These are phyloP conservation scores for Protonibea diacanthus DNA, from an alignment of 2,797 vertebrate genomes.

Conservation along the genomic window DNA sequence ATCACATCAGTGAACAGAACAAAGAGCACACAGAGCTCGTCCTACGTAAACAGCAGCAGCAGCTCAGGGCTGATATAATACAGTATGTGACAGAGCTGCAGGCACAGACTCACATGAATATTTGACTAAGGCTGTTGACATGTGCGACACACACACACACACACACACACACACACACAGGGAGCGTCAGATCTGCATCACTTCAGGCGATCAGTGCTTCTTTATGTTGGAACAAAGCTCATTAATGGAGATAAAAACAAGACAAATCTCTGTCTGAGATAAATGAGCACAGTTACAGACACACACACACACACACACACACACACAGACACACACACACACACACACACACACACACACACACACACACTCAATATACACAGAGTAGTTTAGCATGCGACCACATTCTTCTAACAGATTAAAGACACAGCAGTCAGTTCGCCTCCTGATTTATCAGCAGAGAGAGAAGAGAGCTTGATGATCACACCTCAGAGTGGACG, in stretches of 20 bases:
- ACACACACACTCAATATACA: background rate
- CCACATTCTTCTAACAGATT: background rate
- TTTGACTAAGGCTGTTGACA: slow-evolving; percentile 51
- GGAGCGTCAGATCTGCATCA: slow-evolving; percentile 30
- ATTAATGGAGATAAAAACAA: slow-evolving; percentile 35
- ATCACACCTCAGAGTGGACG: too few species aligned
- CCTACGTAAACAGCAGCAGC: slow-evolving; percentile 40
- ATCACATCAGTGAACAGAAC: background rate
- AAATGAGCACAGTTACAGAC: slow-evolving; percentile 11
- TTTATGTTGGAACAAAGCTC: slow-evolving; percentile 49
- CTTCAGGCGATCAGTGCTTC: slow-evolving; percentile 27
- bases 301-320: background rate
- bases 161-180: slow-evolving; percentile 17
- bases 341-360: slow-evolving; percentile 2
- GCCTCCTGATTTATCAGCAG: too few species aligned
- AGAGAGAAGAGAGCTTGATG: too few species aligned
- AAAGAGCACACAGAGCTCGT: background rate
- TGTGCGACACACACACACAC: background rate
- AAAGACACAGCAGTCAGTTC: too few species aligned
- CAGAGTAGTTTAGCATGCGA: background rate
- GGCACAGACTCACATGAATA: slow-evolving; percentile 49
- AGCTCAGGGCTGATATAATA: slow-evolving; percentile 33
- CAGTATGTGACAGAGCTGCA: slow-evolving; percentile 22
- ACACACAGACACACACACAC: background rate
- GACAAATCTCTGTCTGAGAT: slow-evolving; percentile 15